These are phyloP conservation scores for Hemiprocne comata DNA, from an alignment of 2,113 vertebrate species.

Conservation along the genomic window DNA sequence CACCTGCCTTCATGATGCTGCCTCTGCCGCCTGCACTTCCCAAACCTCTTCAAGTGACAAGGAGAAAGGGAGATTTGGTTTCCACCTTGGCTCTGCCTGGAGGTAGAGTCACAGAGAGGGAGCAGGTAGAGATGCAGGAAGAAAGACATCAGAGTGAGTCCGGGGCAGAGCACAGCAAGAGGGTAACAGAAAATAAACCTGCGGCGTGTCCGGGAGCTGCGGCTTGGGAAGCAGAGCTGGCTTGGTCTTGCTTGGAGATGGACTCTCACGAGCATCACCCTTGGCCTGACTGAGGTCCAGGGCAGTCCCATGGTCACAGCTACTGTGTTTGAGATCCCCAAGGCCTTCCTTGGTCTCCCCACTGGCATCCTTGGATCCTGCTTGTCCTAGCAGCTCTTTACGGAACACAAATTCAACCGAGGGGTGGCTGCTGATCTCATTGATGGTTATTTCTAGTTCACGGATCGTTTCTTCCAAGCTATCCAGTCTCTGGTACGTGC, in stretches of 20 bases:
- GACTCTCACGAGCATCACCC: background rate
- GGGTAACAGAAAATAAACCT: slow-evolving; percentile 78
- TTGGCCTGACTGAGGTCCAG: slow-evolving; percentile 9
- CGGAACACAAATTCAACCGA: slow-evolving; percentile 3
- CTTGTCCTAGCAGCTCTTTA: background rate
- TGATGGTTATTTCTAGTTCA: slow-evolving; percentile 88
- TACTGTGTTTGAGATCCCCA: background rate
- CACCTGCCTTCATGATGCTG: rapidly evolving
- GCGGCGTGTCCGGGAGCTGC: slow-evolving; percentile 39
- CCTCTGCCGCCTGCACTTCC: background rate
- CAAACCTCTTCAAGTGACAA: background rate
- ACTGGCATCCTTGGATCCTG: rapidly evolving
- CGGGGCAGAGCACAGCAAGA: slow-evolving; percentile 24
- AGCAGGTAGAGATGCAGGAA: slow-evolving; percentile 39
- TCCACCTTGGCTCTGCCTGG: background rate
- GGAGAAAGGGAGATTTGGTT: background rate
- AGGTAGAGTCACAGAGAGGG: slow-evolving; percentile 39
- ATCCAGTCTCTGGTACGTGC: slow-evolving; percentile 81
- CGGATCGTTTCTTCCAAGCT: slow-evolving; percentile 92
- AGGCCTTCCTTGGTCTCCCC: background rate
- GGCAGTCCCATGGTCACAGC: background rate
- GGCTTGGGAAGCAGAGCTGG: slow-evolving; percentile 86
- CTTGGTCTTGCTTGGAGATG: slow-evolving; percentile 50
- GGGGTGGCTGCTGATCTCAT: slow-evolving; percentile 80
- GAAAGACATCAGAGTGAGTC: slow-evolving; percentile 35